Percentiles rank a stretch among this genome's conserved stretches.
Evolutionary conservation across 2,113 vertebrate species (phyloP).

Genomic region (Camarhynchus parvulus): DNA sequence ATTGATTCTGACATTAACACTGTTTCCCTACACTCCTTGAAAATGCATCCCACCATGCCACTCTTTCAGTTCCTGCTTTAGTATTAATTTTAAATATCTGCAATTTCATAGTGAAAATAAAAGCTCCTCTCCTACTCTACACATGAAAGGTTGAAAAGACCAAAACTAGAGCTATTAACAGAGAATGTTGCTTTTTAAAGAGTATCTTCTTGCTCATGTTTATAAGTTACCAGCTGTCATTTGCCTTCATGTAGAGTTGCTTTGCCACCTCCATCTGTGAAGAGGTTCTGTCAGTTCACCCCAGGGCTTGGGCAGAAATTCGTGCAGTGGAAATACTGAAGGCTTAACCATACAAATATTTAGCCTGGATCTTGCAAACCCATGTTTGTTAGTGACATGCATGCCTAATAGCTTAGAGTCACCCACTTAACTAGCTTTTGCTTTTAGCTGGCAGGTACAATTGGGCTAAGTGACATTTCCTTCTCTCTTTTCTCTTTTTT

Average conservation of each 20-base stretch:
- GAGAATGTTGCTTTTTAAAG: neutral
- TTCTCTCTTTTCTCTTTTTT: neutral
- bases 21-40: slow-evolving; percentile 11
- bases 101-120: neutral
- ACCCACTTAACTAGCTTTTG: slow-evolving; percentile 15
- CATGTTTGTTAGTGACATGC: neutral
- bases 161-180: neutral
- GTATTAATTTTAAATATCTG: slow-evolving; percentile 50
- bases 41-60: slow-evolving; percentile 24
- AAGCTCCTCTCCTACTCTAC: neutral
- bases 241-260: neutral
- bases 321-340: neutral
- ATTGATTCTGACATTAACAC: slow-evolving; percentile 58
- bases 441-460: slow-evolving; percentile 42
- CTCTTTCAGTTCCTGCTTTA: slow-evolving; percentile 46
- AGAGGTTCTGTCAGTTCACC: neutral
- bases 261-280: neutral
- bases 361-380: neutral
- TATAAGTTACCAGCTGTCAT: neutral
- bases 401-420: neutral
- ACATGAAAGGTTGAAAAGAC: neutral
- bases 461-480: slow-evolving; percentile 44
- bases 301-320: neutral
- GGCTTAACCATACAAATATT: neutral
- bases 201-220: neutral